Evolutionary conservation across 2,888 invertebrate genomes (phyloP).

Genomic region (Xestia rhomboidea): DNA sequence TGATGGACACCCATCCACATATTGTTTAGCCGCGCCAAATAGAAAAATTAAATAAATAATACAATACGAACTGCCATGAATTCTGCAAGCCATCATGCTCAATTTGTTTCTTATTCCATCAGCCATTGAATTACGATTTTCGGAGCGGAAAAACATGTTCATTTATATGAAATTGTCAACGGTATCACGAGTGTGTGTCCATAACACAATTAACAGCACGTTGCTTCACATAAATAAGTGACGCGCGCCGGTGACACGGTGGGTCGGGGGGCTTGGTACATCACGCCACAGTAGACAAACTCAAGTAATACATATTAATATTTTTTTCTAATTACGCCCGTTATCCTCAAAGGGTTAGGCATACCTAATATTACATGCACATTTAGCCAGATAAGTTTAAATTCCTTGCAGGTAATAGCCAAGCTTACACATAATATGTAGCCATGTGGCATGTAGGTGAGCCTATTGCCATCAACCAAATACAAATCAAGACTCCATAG

Average conservation of each 20-base stretch:
- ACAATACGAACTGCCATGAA: neutral
- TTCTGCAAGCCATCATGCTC: slow-evolving; percentile 20
- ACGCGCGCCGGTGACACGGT: slow-evolving; percentile 18
- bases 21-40: neutral
- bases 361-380: no score
- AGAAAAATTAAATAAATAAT: slow-evolving; percentile 7
- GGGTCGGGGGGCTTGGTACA: no score
- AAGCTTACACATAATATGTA: no score
- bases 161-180: slow-evolving; percentile 56
- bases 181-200: slow-evolving; percentile 40
- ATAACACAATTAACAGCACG: slow-evolving; percentile 59
- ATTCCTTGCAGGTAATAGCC: neutral
- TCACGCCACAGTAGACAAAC: neutral
- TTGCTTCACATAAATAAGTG: slow-evolving; percentile 56
- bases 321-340: neutral
- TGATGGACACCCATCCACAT: neutral
- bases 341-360: neutral
- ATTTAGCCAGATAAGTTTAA: neutral
- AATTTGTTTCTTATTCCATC: slow-evolving; percentile 32
- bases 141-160: slow-evolving; percentile 47
- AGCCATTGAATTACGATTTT: slow-evolving; percentile 39
- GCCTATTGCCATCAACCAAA: neutral
- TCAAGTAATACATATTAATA: neutral
- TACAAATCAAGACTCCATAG: neutral
- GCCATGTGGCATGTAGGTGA: neutral